Conservation (phyloP, 2,888 invertebrate genomes). For the Apamea sordens region DNA sequence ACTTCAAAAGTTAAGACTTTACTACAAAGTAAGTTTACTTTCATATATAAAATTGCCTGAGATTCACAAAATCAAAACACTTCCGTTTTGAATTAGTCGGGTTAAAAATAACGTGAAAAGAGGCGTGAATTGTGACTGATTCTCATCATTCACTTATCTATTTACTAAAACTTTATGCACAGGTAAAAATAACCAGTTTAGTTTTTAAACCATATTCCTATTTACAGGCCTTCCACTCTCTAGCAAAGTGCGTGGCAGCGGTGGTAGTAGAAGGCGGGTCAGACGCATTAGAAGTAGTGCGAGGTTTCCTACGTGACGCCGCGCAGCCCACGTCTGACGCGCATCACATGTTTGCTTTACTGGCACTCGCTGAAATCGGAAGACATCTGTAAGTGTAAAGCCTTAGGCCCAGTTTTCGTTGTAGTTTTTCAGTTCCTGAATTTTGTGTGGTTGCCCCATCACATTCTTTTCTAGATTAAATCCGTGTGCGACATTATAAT, state of each 20-base stretch:
- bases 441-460: neutral
- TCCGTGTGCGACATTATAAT: neutral
- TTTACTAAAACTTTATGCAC: neutral
- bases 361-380: constrained; percentile 99
- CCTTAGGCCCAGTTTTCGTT: neutral
- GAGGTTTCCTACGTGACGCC: constrained; percentile 92
- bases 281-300: constrained; percentile 84
- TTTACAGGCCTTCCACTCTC: constrained; percentile 96
- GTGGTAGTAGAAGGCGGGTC: constrained; percentile 95
- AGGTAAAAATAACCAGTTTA: neutral
- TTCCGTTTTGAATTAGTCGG: neutral
- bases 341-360: constrained; percentile 97
- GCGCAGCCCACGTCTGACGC: constrained; percentile 93
- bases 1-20: neutral
- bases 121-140: neutral
- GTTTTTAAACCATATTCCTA: neutral
- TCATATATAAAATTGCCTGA: neutral
- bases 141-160: neutral
- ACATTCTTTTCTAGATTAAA: neutral
- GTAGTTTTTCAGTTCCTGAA: neutral
- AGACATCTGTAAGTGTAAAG: constrained; percentile 94
- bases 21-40: neutral
- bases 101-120: too few relatives aligned
- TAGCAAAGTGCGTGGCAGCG: constrained; percentile 99
- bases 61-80: neutral